Percentiles rank a stretch among this genome's conserved stretches.
These are phyloP conservation scores for Enteromius unitaeniatus DNA, from an alignment of 2,797 vertebrate species.

Conservation along the genomic window DNA sequence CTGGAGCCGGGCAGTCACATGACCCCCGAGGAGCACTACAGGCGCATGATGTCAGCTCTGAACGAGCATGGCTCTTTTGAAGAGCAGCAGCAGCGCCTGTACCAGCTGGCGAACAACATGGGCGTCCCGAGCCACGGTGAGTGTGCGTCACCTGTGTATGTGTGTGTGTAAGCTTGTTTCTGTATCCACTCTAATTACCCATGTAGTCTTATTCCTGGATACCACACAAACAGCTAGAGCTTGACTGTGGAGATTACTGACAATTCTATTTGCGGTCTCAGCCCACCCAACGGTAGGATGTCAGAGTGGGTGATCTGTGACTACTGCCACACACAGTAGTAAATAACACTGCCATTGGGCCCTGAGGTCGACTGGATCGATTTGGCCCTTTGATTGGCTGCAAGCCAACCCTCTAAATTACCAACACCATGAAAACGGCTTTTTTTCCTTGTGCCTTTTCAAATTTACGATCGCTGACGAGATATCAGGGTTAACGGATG, in stretches of 20 bases:
- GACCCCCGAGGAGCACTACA: constrained; percentile 97
- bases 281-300: constrained; percentile 79
- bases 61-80: constrained; percentile 90
- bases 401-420: constrained; percentile 80
- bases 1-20: constrained; percentile 89
- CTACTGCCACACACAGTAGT: constrained; percentile 78
- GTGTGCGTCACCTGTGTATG: constrained; percentile 46
- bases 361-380: constrained; percentile 71
- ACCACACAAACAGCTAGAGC: constrained; percentile 41
- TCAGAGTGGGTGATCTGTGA: constrained; percentile 86
- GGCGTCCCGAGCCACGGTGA: constrained; percentile 86
- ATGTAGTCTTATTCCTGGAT: constrained; percentile 25
- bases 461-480: constrained; percentile 46
- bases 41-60: constrained; percentile 92
- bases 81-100: constrained; percentile 94
- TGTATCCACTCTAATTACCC: constrained; percentile 38
- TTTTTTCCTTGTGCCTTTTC: constrained; percentile 64
- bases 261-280: constrained; percentile 77
- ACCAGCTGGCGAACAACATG: constrained; percentile 94
- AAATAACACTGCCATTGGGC: constrained; percentile 79
- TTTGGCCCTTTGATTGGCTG: constrained; percentile 76
- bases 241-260: constrained; percentile 67
- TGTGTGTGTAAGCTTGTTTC: constrained; percentile 30
- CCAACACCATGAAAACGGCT: constrained; percentile 75
- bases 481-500: constrained; percentile 57